Evolutionary conservation across 2,113 vertebrate species (phyloP), one percentile per base, ranked within the genome.

Genomic region (Panurus biarmicus): DNA sequence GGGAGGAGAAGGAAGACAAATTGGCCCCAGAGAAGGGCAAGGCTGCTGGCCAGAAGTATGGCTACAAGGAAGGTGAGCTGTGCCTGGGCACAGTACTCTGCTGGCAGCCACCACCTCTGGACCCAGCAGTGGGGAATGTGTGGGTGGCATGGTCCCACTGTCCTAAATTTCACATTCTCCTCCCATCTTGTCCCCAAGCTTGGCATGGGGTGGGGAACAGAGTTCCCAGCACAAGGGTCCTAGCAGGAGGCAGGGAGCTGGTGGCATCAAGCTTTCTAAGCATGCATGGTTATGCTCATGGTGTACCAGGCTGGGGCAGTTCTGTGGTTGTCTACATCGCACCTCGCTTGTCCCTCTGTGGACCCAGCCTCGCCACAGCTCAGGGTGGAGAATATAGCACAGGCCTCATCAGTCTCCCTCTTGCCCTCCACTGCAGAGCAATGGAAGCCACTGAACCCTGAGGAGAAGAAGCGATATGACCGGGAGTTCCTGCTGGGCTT

Each of bases 1-100:
- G 99, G 99, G 99, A 99, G 77, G 98, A 99, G 61, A 99, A 99
- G 91, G 99, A 99, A 82, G 99, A 99, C 94, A 99, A 99, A 89
- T 95, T 98, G 62, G 98, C 99, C 56, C 98, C 98, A 0, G 99
- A 99, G 96, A 99, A 99, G 88, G 97, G 98, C 94, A 98, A 99
- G 93, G 97, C 98, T 5, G 97, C 97, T 2, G 98, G 99, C 71
- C 99, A 98, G 97, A 99, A 99, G 82, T 99, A 99, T 69, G 98
- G 99, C 89, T 99, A 99, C 94, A 99, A 99, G 97, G 98, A 98
- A 96, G 99, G 99, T 99, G 96, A 91, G 98, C 53, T 6, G 2
- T 69, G 44, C 54, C 14, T 83, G 62, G 51, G 45, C 29, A 26
- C 40, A 77, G 57, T 70, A n/a, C 25, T 87, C 89, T 5, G 3